These are phyloP conservation scores for Bujurquina vittata DNA, from an alignment of 2,113 vertebrate genomes.

Conservation along the genomic window DNA sequence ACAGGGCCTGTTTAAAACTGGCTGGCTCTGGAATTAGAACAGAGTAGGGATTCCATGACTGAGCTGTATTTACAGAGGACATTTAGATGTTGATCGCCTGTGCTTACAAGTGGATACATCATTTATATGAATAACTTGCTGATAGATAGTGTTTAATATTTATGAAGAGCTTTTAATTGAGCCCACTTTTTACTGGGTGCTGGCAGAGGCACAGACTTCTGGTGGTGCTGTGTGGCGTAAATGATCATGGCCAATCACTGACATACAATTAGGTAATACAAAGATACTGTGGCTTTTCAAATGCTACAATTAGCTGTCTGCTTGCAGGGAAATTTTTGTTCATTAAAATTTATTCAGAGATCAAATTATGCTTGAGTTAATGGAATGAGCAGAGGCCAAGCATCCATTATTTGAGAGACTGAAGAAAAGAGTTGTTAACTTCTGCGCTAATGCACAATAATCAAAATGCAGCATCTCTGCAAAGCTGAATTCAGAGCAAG, in stretches of 20 bases:
- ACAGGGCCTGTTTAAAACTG: constrained; percentile 51
- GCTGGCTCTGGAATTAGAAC: constrained; percentile 69
- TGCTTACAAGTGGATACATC: constrained; percentile 71
- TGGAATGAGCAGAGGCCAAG: constrained; percentile 5
- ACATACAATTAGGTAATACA: constrained; percentile 33
- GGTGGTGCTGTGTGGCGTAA: constrained; percentile 43
- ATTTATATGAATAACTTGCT: constrained; percentile 73
- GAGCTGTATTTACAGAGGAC: constrained; percentile 75
- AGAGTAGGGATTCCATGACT: constrained; percentile 62
- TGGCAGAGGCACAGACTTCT: constrained; percentile 46
- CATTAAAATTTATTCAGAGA: constrained; percentile 28
- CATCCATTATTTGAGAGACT: constrained; percentile 11
- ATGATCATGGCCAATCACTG: constrained; percentile 36
- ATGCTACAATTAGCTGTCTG: constrained; percentile 25
- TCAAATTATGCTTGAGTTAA: constrained; percentile 26
- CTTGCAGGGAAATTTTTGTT: constrained; percentile 17
- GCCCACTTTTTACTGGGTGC: constrained; percentile 55
- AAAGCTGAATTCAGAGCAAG: neutral
- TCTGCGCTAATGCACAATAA: constrained; percentile 12
- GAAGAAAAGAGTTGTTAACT: neutral
- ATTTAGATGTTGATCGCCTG: constrained; percentile 69
- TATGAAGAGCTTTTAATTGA: constrained; percentile 76
- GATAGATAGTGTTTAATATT: constrained; percentile 75
- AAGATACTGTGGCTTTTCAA: constrained; percentile 22
- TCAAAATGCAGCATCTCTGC: neutral